Conservation (phyloP, 2,888 invertebrate species). For the Copidosoma aretas region DNA sequence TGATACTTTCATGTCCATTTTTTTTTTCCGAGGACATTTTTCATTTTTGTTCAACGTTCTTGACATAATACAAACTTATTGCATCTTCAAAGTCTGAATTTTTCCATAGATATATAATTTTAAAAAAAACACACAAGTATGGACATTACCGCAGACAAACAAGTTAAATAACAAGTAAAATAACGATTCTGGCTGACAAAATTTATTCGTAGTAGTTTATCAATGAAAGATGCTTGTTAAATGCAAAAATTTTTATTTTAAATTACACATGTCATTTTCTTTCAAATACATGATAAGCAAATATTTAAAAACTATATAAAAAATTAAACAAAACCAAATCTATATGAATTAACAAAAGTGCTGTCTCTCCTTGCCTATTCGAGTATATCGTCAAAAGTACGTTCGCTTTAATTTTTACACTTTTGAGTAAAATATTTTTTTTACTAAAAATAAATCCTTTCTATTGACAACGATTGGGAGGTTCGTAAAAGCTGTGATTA, state of each 20-base stretch:
- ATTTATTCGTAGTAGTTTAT: slow-evolving; percentile 22
- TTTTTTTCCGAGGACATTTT: no score
- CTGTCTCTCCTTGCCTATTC: slow-evolving; percentile 10
- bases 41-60: no score
- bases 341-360: slow-evolving; percentile 22
- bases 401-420: slow-evolving; percentile 16
- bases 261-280: slow-evolving; percentile 16
- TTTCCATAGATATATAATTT: no score
- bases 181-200: neutral
- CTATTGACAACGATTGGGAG: no score
- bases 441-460: slow-evolving; percentile 1
- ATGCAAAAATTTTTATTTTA: slow-evolving; percentile 20
- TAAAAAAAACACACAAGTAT: no score
- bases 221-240: slow-evolving; percentile 17
- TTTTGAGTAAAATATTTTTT: slow-evolving; percentile 15
- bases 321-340: slow-evolving; percentile 21
- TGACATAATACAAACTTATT: no score
- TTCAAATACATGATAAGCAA: slow-evolving; percentile 25
- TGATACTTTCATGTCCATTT: no score
- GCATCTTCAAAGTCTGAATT: no score
- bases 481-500: no score
- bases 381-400: slow-evolving; percentile 2
- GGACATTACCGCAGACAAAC: no score
- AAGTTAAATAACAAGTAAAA: neutral
- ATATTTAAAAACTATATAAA: slow-evolving; percentile 24